Evolutionary conservation across 2,888 invertebrate species (phyloP).

Genomic region (Merodon equestris): DNA sequence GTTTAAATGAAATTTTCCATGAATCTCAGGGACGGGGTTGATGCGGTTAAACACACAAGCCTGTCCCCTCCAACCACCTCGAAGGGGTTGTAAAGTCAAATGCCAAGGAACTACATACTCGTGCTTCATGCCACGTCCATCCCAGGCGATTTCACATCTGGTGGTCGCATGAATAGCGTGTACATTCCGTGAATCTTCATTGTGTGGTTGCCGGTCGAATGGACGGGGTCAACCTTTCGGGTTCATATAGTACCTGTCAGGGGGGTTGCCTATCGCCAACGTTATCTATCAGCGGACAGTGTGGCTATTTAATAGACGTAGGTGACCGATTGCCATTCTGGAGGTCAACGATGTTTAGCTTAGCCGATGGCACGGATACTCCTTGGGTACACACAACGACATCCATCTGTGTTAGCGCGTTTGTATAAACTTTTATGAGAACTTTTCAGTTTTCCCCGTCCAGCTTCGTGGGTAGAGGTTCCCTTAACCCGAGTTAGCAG

Average conservation of each 20-base stretch:
- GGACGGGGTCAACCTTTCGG: slow-evolving; percentile 43
- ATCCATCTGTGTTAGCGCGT: slow-evolving; percentile 4
- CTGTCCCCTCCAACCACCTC: neutral
- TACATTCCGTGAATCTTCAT: slow-evolving; percentile 25
- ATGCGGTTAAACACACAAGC: slow-evolving; percentile 2
- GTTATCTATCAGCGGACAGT: slow-evolving; percentile 20
- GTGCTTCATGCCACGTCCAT: neutral
- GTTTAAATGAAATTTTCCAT: slow-evolving; percentile 25
- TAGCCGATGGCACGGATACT: neutral
- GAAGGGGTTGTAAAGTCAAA: slow-evolving; percentile 19
- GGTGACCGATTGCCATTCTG: slow-evolving; percentile 43
- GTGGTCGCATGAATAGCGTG: neutral
- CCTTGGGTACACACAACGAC: no score
- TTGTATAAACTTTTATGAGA: slow-evolving; percentile 13
- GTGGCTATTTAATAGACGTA: slow-evolving; percentile 36
- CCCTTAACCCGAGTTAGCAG: no score
- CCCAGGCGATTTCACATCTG: no score
- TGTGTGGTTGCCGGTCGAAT: slow-evolving; percentile 25
- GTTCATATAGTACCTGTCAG: slow-evolving; percentile 5
- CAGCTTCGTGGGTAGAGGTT: no score
- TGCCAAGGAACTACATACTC: slow-evolving; percentile 24
- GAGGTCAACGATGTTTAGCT: slow-evolving; percentile 52
- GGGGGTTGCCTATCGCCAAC: neutral
- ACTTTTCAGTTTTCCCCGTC: slow-evolving; percentile 13
- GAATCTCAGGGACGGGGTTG: slow-evolving; percentile 4